A percentile compares a stretch with the other conserved stretches of the same genome.
These are phyloP conservation scores for Nesoenas mayeri DNA, from an alignment of 2,113 vertebrate genomes.

Conservation along the genomic window DNA sequence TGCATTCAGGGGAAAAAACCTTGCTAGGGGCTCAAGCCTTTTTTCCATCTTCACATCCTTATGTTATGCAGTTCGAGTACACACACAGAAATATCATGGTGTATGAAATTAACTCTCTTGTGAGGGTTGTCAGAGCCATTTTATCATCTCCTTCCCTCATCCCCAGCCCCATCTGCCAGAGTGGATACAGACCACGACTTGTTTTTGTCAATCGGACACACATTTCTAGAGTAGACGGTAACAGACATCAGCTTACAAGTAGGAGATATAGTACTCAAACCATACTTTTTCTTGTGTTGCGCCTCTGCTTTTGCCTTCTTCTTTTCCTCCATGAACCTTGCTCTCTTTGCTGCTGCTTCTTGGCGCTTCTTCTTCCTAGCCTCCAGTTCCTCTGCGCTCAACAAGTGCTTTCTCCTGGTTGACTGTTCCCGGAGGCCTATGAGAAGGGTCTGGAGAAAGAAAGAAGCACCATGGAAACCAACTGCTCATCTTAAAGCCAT, in stretches of 20 bases:
- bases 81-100: not conserved
- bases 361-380: slow-evolving; percentile 72
- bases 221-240: not conserved
- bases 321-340: slow-evolving; percentile 78
- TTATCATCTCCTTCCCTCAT: not conserved
- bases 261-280: not conserved
- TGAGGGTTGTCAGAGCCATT: not conserved
- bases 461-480: not conserved
- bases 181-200: not conserved
- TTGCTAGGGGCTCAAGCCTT: not conserved
- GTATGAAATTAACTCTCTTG: not conserved
- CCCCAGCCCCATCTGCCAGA: not conserved
- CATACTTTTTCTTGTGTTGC: slow-evolving; percentile 85
- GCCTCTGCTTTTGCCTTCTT: slow-evolving; percentile 78
- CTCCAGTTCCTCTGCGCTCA: slow-evolving; percentile 82
- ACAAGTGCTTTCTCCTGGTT: slow-evolving; percentile 74
- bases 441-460: slow-evolving; percentile 70
- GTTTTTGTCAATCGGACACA: not conserved
- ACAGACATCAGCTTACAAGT: not conserved
- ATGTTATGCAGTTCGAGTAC: not conserved
- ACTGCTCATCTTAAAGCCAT: not conserved
- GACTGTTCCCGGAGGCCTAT: slow-evolving; percentile 55
- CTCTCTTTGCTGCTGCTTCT: slow-evolving; percentile 85
- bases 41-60: not conserved
- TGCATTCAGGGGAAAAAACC: not conserved